Evolutionary conservation across 2,888 invertebrate species (phyloP).

Genomic region (Hartigia nigra): DNA sequence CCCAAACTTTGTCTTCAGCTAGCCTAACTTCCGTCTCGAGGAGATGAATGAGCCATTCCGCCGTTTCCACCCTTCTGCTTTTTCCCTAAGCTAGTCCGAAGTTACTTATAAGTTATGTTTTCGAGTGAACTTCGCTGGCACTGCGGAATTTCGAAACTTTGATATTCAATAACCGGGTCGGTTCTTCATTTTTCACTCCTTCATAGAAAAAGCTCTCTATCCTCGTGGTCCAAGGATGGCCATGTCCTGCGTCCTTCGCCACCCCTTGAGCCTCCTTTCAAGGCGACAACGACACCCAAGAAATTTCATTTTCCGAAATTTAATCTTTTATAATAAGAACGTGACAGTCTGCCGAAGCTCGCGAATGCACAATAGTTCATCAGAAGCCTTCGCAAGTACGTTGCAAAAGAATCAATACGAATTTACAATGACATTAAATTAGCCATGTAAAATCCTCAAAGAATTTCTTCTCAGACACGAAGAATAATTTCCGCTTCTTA

Average conservation of each 20-base stretch:
- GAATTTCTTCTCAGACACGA: neutral
- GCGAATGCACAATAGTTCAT: constrained; percentile 51
- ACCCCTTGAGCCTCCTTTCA: neutral
- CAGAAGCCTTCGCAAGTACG: constrained; percentile 24
- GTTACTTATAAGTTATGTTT: constrained; percentile 63
- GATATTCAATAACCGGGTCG: constrained; percentile 59
- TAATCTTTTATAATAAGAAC: constrained; percentile 41
- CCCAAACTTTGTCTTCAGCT: constrained; percentile 54
- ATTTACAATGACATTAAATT: constrained; percentile 35
- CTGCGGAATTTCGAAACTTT: constrained; percentile 59
- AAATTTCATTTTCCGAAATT: constrained; percentile 50
- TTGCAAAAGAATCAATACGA: neutral
- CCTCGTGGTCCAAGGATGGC: neutral
- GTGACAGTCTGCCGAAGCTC: constrained; percentile 16
- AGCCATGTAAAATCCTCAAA: constrained; percentile 29
- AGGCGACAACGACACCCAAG: constrained; percentile 17
- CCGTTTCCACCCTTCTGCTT: constrained; percentile 29
- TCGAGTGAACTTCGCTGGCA: constrained; percentile 60
- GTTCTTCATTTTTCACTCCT: constrained; percentile 35
- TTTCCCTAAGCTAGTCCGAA: constrained; percentile 39
- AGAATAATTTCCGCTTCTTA: neutral
- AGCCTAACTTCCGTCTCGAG: constrained; percentile 58
- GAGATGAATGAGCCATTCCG: constrained; percentile 50
- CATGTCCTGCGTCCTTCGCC: neutral
- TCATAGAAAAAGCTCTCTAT: constrained; percentile 28